phyloP scores from a whole-genome alignment of 2,888 invertebrate genomes.

The Cephus nigrinus region DNA sequence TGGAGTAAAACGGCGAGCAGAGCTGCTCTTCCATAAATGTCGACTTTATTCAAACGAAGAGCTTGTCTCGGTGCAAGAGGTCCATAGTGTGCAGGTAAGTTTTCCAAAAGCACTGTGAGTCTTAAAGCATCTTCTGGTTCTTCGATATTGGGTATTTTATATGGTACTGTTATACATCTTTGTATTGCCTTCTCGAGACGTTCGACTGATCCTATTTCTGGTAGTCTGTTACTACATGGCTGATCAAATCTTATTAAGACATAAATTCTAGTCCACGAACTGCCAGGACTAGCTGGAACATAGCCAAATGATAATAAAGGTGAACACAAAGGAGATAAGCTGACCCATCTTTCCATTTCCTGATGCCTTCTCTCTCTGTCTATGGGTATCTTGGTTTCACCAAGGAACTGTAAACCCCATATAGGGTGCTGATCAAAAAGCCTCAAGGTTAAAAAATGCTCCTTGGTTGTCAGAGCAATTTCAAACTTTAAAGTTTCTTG shows the following conservation, averaged over 20 bases:
- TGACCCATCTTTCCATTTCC: conserved; percentile 61
- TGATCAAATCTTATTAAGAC: conserved; percentile 58
- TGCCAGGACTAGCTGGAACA: conserved; percentile 55
- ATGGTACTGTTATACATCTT: conserved; percentile 53
- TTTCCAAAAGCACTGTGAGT: conserved; percentile 52
- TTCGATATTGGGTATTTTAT: conserved; percentile 51
- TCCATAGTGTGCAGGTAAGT: conserved; percentile 55
- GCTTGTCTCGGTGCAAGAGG: conserved; percentile 59
- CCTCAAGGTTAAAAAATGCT: conserved; percentile 52
- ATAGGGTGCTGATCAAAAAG: conserved; percentile 62
- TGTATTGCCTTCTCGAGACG: conserved; percentile 54
- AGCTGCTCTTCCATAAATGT: conserved; percentile 61
- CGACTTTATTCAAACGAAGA: conserved; percentile 58
- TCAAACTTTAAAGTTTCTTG: conserved; percentile 59
- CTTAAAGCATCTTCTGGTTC: conserved; percentile 52
- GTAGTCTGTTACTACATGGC: conserved; percentile 37
- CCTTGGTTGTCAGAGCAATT: conserved; percentile 44
- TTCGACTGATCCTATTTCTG: conserved; percentile 40
- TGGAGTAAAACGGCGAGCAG: conserved; percentile 53
- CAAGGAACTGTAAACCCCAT: conserved; percentile 63
- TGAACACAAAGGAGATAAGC: conserved; percentile 53
- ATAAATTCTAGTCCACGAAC: conserved; percentile 57
- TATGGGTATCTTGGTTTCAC: conserved; percentile 57
- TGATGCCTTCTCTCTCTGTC: conserved; percentile 56
- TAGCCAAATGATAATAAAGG: conserved; percentile 58